phyloP scores from a whole-genome alignment of 2,113 vertebrate species.

The Sciurus niger region DNA sequence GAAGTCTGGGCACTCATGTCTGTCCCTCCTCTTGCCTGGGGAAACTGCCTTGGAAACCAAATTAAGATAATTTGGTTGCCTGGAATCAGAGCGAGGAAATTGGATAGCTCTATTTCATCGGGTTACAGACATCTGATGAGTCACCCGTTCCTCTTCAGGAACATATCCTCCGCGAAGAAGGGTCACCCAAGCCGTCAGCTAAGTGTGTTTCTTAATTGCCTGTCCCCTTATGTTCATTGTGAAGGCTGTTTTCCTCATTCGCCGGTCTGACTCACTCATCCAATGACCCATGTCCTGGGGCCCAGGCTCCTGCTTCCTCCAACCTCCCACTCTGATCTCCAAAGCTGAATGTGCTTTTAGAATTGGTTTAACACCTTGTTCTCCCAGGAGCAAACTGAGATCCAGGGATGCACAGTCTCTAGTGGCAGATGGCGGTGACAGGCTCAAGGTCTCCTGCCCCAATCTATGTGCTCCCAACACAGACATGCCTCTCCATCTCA shows the following conservation, averaged over 20 bases:
- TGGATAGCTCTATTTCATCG: conserved; percentile 39
- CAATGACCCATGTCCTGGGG: not conserved
- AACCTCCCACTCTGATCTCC: not conserved
- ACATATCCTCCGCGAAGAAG: not conserved
- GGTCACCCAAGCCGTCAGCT: not conserved
- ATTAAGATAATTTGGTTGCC: conserved; percentile 19
- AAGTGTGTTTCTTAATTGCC: conserved; percentile 41
- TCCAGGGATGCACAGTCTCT: not conserved
- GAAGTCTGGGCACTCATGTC: not conserved
- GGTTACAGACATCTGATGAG: conserved; percentile 56
- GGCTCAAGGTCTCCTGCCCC: not conserved
- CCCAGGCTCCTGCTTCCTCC: not conserved
- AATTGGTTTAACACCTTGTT: not conserved
- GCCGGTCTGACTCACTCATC: conserved; percentile 30
- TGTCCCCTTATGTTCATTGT: not conserved
- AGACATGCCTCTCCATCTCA: fast-evolving
- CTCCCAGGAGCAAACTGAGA: not conserved
- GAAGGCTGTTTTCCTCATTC: not conserved
- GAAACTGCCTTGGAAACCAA: conserved; percentile 41
- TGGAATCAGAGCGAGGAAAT: conserved; percentile 62
- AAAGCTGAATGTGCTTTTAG: not conserved
- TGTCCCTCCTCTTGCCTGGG: not conserved
- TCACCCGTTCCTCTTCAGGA: conserved; percentile 47
- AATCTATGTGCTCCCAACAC: fast-evolving
- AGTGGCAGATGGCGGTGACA: not conserved